Evolutionary conservation across 92 coral and sea anemone species (phyloP).

Genomic region (Palythoa heliodiscus): DNA sequence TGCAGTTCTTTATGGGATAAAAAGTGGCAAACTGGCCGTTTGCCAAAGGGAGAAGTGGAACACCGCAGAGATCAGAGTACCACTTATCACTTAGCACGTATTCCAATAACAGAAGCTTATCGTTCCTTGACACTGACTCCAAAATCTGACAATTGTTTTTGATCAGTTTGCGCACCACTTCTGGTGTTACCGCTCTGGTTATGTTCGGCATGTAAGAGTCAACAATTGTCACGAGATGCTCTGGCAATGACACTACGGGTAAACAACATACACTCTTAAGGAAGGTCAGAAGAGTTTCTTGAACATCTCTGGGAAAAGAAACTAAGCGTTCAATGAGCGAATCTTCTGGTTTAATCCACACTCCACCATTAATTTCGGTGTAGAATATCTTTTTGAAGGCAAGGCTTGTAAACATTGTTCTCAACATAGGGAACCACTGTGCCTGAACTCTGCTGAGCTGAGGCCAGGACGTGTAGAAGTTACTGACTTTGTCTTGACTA

Average conservation of each 20-base stretch:
- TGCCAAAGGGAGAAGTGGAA: slow-evolving; percentile 62
- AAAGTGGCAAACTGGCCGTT: slow-evolving; percentile 35
- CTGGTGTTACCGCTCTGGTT: slow-evolving; percentile 1
- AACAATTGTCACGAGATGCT: slow-evolving; percentile 46
- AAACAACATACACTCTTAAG: not conserved
- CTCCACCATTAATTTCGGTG: slow-evolving; percentile 27
- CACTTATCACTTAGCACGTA: slow-evolving; percentile 45
- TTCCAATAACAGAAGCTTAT: slow-evolving; percentile 43
- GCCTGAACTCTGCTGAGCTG: slow-evolving; percentile 20
- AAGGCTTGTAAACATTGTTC: slow-evolving; percentile 25
- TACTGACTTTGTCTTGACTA: not conserved
- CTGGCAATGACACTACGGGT: slow-evolving; percentile 30
- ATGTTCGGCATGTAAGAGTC: slow-evolving; percentile 12
- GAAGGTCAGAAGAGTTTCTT: slow-evolving; percentile 6
- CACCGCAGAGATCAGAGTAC: slow-evolving; percentile 10
- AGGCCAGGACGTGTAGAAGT: slow-evolving; percentile 16
- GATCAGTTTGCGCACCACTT: not conserved
- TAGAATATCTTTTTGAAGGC: slow-evolving; percentile 11
- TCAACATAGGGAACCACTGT: slow-evolving; percentile 48
- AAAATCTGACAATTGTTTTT: not conserved
- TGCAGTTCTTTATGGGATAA: slow-evolving; percentile 10
- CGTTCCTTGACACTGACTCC: slow-evolving; percentile 12
- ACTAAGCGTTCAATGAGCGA: slow-evolving; percentile 37
- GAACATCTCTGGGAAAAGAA: slow-evolving; percentile 17
- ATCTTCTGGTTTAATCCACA: slow-evolving; percentile 38